A percentile compares a stretch with the other conserved stretches of the same genome.
Evolutionary conservation across 2,113 vertebrate species (phyloP).

Genomic region (Myiozetetes cayanensis): DNA sequence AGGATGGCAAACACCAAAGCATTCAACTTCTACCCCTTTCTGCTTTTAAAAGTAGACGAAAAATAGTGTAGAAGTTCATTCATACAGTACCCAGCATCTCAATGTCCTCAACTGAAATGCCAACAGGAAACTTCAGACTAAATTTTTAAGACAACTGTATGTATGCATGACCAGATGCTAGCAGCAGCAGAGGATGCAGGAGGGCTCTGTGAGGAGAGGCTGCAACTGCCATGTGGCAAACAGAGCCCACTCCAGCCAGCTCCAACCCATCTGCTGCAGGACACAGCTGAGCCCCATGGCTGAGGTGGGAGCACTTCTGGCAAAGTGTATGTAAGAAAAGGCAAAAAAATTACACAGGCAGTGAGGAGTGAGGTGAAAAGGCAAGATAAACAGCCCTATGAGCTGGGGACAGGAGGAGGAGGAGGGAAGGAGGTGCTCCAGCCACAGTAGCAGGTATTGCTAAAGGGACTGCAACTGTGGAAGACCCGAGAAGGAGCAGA

Average conservation of each 20-base stretch:
- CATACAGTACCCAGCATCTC: neutral
- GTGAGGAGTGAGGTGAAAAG: neutral
- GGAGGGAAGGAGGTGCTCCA: neutral
- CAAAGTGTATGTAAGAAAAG: neutral
- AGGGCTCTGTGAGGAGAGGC: neutral
- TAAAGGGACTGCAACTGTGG: neutral
- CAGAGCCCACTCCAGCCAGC: neutral
- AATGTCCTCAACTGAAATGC: neutral
- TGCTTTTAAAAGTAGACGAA: neutral
- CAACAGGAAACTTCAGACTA: neutral
- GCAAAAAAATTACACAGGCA: neutral
- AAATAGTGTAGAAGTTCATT: neutral
- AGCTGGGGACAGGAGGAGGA: neutral
- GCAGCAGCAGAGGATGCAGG: neutral
- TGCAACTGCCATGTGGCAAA: too few species aligned
- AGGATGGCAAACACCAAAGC: accelerated
- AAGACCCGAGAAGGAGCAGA: neutral
- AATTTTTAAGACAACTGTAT: neutral
- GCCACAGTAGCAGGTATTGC: neutral
- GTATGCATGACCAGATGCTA: accelerated
- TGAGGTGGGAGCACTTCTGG: accelerated
- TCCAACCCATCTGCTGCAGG: neutral
- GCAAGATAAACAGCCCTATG: neutral
- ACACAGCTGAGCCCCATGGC: accelerated
- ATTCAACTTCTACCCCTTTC: neutral